Conservation (phyloP, 2,888 invertebrate genomes). For the Helicoverpa assulta region DNA sequence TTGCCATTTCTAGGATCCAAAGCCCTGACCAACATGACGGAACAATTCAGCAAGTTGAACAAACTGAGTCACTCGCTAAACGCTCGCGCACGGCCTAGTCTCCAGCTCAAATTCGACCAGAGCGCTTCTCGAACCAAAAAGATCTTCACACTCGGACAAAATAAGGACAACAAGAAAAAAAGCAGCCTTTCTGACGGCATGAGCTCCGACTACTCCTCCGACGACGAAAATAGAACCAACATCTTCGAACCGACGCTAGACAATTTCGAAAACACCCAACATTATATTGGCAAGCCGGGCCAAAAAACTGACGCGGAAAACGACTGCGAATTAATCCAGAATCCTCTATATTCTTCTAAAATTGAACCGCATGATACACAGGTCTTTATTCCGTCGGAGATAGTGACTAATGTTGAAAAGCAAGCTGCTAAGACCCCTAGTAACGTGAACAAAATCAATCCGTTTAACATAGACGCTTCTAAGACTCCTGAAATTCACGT, state of each 20-base stretch:
- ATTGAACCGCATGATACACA: conserved; percentile 84
- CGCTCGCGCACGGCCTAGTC: conserved; percentile 88
- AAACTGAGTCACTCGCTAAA: conserved; percentile 92
- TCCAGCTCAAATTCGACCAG: conserved; percentile 87
- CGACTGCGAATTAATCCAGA: conserved; percentile 85
- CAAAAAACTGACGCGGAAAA: conserved; percentile 75
- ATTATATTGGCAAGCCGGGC: conserved; percentile 81
- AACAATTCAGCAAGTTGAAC: conserved; percentile 96
- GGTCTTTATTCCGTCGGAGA: conserved; percentile 91
- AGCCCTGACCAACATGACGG: conserved; percentile 95
- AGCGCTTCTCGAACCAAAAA: conserved; percentile 83
- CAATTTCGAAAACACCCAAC: conserved; percentile 87
- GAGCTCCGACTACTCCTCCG: conserved; percentile 89
- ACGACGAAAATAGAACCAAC: conserved; percentile 87
- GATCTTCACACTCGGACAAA: conserved; percentile 88
- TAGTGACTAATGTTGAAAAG: conserved; percentile 70
- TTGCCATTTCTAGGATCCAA: conserved; percentile 91
- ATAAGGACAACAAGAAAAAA: conserved; percentile 89
- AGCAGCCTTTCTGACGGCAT: conserved; percentile 92
- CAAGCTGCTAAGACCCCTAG: conserved; percentile 79
- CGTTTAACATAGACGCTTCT: conserved; percentile 74
- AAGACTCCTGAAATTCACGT: conserved; percentile 92
- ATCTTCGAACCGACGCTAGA: conserved; percentile 88
- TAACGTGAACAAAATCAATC: conserved; percentile 79
- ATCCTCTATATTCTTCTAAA: conserved; percentile 87